These are phyloP conservation scores for Ophiodon elongatus DNA, from an alignment of 2,113 vertebrate genomes.

Conservation along the genomic window DNA sequence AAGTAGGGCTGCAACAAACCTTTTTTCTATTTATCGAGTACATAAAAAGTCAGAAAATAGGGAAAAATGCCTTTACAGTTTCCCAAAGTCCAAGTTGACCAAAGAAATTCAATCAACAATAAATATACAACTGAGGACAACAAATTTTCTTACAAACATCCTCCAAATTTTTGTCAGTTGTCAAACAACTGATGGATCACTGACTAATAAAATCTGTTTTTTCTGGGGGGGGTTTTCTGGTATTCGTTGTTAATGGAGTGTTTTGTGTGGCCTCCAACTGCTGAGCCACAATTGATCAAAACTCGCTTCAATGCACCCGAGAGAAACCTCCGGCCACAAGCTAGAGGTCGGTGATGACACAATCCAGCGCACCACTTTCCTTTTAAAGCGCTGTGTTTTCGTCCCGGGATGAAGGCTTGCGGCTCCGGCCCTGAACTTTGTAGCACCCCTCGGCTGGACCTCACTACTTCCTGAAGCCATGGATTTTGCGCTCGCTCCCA, in stretches of 20 bases:
- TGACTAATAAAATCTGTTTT: too few species aligned
- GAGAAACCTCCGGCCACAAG: not conserved
- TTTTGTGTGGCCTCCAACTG: not conserved
- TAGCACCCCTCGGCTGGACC: too few species aligned
- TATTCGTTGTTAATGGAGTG: constrained; percentile 7
- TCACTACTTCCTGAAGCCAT: too few species aligned
- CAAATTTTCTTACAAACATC: too few species aligned
- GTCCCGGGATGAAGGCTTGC: too few species aligned
- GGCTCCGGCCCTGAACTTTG: too few species aligned
- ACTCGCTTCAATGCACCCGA: not conserved
- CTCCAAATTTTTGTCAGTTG: not conserved
- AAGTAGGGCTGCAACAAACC: not conserved
- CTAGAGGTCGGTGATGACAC: too few species aligned
- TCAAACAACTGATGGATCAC: not conserved
- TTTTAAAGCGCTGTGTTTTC: too few species aligned
- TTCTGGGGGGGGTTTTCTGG: too few species aligned
- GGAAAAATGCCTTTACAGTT: not conserved
- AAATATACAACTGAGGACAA: not conserved
- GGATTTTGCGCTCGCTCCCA: too few species aligned
- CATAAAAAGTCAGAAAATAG: not conserved
- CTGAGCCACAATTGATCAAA: not conserved
- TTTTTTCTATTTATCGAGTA: not conserved
- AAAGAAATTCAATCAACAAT: not conserved
- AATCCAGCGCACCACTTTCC: too few species aligned
- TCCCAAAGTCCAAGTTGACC: not conserved